These are phyloP conservation scores for Enteromius thamalakanensis DNA, from an alignment of 2,797 vertebrate genomes.

Conservation along the genomic window DNA sequence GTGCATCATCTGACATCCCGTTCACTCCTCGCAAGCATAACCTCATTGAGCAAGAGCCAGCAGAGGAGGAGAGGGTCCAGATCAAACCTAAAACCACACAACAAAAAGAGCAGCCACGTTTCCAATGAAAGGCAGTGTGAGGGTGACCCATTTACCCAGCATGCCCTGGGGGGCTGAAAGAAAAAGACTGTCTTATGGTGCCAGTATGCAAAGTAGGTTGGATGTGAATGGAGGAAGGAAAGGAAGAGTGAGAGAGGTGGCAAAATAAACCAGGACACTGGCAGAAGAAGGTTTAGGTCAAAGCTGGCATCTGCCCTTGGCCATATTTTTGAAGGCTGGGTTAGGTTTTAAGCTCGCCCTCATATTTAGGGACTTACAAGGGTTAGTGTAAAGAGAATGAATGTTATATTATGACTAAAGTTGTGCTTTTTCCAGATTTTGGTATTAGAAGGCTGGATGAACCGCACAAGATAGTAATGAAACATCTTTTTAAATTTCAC, in stretches of 20 bases:
- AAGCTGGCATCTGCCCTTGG: background rate
- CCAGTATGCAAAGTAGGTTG: slow-evolving; percentile 54
- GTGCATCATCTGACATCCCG: background rate
- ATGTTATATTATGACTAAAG: slow-evolving; percentile 34
- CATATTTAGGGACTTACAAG: background rate
- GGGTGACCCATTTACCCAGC: slow-evolving; percentile 74
- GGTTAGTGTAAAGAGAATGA: background rate
- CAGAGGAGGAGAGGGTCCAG: slow-evolving; percentile 32
- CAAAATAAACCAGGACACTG: slow-evolving; percentile 38
- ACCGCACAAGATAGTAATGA: background rate
- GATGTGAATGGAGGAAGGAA: slow-evolving; percentile 32
- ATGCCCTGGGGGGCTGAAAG: slow-evolving; percentile 58
- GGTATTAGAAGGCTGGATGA: slow-evolving; percentile 3
- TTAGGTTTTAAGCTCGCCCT: slow-evolving; percentile 3
- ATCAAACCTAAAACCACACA: slow-evolving; percentile 36
- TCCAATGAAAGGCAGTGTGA: slow-evolving; percentile 57
- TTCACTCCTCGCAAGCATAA: background rate
- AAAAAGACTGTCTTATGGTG: slow-evolving; percentile 42
- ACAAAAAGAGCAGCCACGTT: slow-evolving; percentile 51
- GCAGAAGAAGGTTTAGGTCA: slow-evolving; percentile 38
- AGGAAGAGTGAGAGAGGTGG: slow-evolving; percentile 31
- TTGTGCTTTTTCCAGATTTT: slow-evolving; percentile 9
- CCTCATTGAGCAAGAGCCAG: slow-evolving; percentile 27
- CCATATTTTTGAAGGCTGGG: slow-evolving; percentile 2
- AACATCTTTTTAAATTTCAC: background rate